A percentile compares a stretch with the other conserved stretches of the same genome.
Conservation (phyloP, 2,797 vertebrate species). For the Melanotaenia nigrans region DNA sequence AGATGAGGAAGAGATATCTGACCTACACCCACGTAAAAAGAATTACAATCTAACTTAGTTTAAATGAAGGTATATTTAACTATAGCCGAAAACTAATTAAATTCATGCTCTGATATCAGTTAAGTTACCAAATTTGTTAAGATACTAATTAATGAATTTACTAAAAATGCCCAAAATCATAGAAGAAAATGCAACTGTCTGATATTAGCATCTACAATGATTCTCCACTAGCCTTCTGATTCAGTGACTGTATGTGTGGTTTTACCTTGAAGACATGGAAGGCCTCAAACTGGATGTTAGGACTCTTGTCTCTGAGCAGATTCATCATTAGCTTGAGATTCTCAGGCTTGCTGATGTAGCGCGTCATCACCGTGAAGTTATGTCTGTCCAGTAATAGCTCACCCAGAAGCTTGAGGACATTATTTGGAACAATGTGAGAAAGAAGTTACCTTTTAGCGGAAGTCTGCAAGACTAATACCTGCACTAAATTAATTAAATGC, state of each 20-base stretch:
- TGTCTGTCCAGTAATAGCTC: conserved; percentile 93
- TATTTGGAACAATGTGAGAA: background rate
- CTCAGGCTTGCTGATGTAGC: conserved; percentile 96
- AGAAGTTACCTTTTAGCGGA: background rate
- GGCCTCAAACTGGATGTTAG: conserved; percentile 98
- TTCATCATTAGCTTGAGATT: conserved; percentile 99
- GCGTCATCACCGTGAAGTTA: conserved; percentile 96
- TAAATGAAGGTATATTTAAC: too few relatives aligned
- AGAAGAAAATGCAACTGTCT: background rate
- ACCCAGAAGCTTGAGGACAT: conserved; percentile 86
- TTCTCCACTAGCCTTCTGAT: background rate
- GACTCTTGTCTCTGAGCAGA: conserved; percentile 93
- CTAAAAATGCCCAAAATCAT: too few relatives aligned
- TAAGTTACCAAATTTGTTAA: background rate
- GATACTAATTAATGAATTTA: background rate
- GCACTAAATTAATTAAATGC: background rate
- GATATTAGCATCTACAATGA: background rate
- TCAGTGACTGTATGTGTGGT: background rate
- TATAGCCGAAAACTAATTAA: too few relatives aligned
- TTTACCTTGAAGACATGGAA: conserved; percentile 98
- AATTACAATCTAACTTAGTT: too few relatives aligned
- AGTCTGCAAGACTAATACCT: too few relatives aligned
- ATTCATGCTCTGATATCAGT: too few relatives aligned
- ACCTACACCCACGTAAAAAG: too few relatives aligned
- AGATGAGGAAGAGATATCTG: too few relatives aligned